A percentile compares a stretch with the other conserved stretches of the same genome.
Evolutionary conservation across 1,140 invertebrate species (phyloP).

Genomic region (Trachymyrmex cornetzi): DNA sequence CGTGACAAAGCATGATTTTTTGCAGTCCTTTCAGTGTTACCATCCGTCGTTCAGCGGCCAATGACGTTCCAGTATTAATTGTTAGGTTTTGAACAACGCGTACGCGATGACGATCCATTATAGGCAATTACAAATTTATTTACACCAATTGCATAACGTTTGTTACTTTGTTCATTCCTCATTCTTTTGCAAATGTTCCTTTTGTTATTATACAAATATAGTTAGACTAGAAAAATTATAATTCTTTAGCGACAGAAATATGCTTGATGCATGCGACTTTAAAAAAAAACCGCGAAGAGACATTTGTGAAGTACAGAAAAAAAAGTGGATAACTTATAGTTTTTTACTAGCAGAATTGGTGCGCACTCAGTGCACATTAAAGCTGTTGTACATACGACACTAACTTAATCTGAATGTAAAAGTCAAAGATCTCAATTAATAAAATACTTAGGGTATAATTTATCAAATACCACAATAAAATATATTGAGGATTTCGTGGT

Average conservation of each 20-base stretch:
- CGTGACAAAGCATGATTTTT: background rate
- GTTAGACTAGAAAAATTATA: background rate
- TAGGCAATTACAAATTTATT: background rate
- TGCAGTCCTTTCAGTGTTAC: background rate
- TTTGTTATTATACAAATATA: background rate
- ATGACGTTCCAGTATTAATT: background rate
- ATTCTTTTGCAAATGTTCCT: background rate
- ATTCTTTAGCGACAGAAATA: background rate
- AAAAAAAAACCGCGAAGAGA: background rate
- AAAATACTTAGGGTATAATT: no score
- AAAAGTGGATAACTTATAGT: no score
- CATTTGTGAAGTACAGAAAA: background rate
- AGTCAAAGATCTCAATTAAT: no score
- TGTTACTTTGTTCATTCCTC: background rate
- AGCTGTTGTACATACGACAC: no score
- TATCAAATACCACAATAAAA: no score
- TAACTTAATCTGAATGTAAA: no score
- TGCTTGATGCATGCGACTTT: background rate
- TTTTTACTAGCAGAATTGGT: no score
- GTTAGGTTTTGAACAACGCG: background rate
- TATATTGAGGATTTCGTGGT: no score
- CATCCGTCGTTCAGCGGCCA: background rate
- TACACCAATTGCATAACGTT: background rate
- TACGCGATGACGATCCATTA: background rate
- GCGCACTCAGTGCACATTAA: no score